Percentiles rank a stretch among this genome's conserved stretches.
phyloP scores from a whole-genome alignment of 2,797 vertebrate species.

The Gymnodraco acuticeps region DNA sequence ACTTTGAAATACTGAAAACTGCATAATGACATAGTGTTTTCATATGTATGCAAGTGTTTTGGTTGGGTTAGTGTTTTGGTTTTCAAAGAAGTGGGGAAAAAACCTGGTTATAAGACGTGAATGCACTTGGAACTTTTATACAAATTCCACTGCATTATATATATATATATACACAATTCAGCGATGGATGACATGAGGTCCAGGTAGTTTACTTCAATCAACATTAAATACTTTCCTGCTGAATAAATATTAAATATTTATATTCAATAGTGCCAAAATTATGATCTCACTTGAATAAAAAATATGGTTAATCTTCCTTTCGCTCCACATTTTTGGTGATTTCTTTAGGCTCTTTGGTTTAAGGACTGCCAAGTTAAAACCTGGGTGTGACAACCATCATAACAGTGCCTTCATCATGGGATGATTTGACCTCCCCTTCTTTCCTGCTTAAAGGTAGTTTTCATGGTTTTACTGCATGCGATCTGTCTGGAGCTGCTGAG shows the following conservation, averaged over 20 bases:
- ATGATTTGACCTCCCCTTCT: slow-evolving; percentile 15
- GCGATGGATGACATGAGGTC: slow-evolving; percentile 54
- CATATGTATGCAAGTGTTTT: slow-evolving; percentile 83
- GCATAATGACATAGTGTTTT: slow-evolving; percentile 85
- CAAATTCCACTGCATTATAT: slow-evolving; percentile 48
- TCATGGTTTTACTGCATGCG: slow-evolving; percentile 91
- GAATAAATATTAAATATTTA: slow-evolving; percentile 85
- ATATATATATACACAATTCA: slow-evolving; percentile 48
- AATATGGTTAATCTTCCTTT: slow-evolving; percentile 57
- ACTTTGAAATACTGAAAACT: slow-evolving; percentile 80
- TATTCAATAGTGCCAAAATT: slow-evolving; percentile 71
- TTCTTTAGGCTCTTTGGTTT: slow-evolving; percentile 75
- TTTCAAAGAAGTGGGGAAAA: slow-evolving; percentile 80
- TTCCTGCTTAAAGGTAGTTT: slow-evolving; percentile 34
- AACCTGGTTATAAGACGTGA: slow-evolving; percentile 82
- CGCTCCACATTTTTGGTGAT: slow-evolving; percentile 54
- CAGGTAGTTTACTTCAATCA: slow-evolving; percentile 61
- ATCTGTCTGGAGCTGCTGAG: slow-evolving; percentile 96
- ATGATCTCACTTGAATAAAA: slow-evolving; percentile 72
- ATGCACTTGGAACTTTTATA: slow-evolving; percentile 64
- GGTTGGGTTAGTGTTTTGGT: slow-evolving; percentile 39
- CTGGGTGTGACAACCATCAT: slow-evolving; percentile 59
- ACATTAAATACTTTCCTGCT: slow-evolving; percentile 64
- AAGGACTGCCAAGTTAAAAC: slow-evolving; percentile 78
- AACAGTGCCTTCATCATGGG: slow-evolving; percentile 26